A percentile compares a stretch with the other conserved stretches of the same genome.
phyloP scores from a whole-genome alignment of 2,888 invertebrate genomes.

The Oscheius sp. region DNA sequence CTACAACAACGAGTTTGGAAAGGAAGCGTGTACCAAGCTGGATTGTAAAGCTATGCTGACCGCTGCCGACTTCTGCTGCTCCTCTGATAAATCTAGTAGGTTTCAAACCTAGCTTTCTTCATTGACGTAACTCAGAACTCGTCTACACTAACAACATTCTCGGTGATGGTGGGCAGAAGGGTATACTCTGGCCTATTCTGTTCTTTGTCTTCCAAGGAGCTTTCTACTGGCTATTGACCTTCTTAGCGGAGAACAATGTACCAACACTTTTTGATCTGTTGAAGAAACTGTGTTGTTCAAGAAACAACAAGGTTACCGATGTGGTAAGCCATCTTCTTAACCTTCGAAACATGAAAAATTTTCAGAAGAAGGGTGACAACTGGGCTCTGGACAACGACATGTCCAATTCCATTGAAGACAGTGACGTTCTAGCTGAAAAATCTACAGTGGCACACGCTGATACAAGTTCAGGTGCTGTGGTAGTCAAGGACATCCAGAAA shows the following conservation, averaged over 20 bases:
- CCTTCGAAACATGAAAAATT: neutral
- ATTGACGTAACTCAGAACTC: neutral
- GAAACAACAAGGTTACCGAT: constrained; percentile 22
- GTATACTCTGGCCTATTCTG: constrained; percentile 54
- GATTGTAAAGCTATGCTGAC: constrained; percentile 43
- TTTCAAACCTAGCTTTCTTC: neutral
- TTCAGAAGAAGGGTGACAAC: constrained; percentile 16
- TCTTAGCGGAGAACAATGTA: constrained; percentile 41
- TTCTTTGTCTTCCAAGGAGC: constrained; percentile 59
- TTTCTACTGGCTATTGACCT: constrained; percentile 52
- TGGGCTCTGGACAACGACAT: constrained; percentile 26
- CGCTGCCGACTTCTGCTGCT: constrained; percentile 19
- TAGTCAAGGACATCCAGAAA: constrained; percentile 34
- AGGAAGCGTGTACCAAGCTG: constrained; percentile 56
- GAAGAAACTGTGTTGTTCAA: neutral
- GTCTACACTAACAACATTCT: constrained; percentile 54
- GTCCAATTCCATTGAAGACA: constrained; percentile 48
- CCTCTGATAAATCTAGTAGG: constrained; percentile 8
- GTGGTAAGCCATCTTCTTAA: constrained; percentile 4
- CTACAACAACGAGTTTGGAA: constrained; percentile 63
- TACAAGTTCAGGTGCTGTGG: constrained; percentile 20
- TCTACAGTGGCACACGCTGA: constrained; percentile 36
- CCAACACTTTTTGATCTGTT: constrained; percentile 17
- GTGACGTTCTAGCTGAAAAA: constrained; percentile 64
- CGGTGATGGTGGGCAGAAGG: constrained; percentile 44